A percentile compares a stretch with the other conserved stretches of the same genome.
Evolutionary conservation across 2,888 invertebrate species (phyloP).

Genomic region (Euproctis similis): DNA sequence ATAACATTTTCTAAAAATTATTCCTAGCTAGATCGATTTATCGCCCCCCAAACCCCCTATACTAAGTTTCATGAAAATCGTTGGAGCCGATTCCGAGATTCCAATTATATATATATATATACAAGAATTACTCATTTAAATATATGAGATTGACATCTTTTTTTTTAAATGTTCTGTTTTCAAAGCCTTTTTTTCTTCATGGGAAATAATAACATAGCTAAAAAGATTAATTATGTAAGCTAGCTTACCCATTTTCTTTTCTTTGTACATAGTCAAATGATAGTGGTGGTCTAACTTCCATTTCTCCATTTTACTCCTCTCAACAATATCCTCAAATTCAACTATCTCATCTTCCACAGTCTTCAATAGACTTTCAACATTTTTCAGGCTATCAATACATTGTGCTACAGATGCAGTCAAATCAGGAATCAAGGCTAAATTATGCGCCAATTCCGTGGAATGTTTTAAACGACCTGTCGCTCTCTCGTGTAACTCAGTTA

Average conservation of each 20-base stretch:
- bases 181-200: too few relatives aligned
- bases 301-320: conserved; percentile 81
- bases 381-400: conserved; percentile 67
- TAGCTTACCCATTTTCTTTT: conserved; percentile 81
- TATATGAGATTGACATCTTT: too few relatives aligned
- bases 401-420: conserved; percentile 63
- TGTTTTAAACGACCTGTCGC: conserved; percentile 46
- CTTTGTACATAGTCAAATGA: conserved; percentile 81
- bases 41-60: too few relatives aligned
- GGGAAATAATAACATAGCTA: too few relatives aligned
- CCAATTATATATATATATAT: too few relatives aligned
- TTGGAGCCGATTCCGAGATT: too few relatives aligned
- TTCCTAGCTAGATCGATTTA: too few relatives aligned
- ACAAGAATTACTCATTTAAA: too few relatives aligned
- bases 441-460: conserved; percentile 52
- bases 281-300: conserved; percentile 83
- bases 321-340: conserved; percentile 80
- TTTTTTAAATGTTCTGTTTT: too few relatives aligned
- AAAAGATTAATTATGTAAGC: too few relatives aligned
- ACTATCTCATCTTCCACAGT: conserved; percentile 79
- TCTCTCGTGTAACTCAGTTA: conserved; percentile 47
- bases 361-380: conserved; percentile 75
- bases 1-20: too few relatives aligned
- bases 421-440: conserved; percentile 49
- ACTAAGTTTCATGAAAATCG: too few relatives aligned